Base-by-base conservation (phyloP, 2,113 vertebrate genomes). In the Microtus pennsylvanicus region DNA sequence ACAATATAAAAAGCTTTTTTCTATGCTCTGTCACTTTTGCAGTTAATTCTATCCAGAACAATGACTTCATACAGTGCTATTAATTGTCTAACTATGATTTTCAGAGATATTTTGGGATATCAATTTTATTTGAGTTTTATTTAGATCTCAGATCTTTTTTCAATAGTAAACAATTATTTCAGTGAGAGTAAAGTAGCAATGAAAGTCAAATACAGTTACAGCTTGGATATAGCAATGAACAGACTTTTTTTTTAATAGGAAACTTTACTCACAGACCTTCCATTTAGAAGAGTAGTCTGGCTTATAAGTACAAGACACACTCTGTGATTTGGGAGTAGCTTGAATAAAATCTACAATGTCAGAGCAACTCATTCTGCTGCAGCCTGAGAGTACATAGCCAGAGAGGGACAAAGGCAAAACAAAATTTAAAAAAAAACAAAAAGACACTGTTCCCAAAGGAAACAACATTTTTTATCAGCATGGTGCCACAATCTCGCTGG, bases 281-380 rank as follows among this genome's bases (percentile, higher is more conserved):
- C 4, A 6, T 61, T 78, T 65, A 65, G 69, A 86, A 76, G 24
- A 83, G 17, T 28, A 63, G 22, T 19, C 17, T 19, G 83, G 63
- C 89, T 89, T 88, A 58, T 7, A 26, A 63, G 42, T 28, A 9
- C 0, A 38, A 55, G 35, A 87, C 38, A 58, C 7, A 89, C 21
- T 92, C 47, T 92, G n/a, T 52, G 88, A 89, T 78, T 91, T 75
- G 13, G 55, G 78, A 61, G 75, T n/a, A 33, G 69, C 85, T 69
- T 24, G n/a, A 90, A 93, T 93, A 90, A 92, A 88, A 65, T 90
- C 86, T n/a, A 63, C 8, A 26, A 5, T 83, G n/a, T 86, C 70
- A 89, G 75, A 95, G 55, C 3, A 3, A 45, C 14, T 85, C 52
- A 26, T 93, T 93, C 38, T 94, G 22, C 55, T 80, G 3, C 42